Base-by-base conservation (phyloP, 2,797 vertebrate species). In the Odontamblyopus rebecca region DNA sequence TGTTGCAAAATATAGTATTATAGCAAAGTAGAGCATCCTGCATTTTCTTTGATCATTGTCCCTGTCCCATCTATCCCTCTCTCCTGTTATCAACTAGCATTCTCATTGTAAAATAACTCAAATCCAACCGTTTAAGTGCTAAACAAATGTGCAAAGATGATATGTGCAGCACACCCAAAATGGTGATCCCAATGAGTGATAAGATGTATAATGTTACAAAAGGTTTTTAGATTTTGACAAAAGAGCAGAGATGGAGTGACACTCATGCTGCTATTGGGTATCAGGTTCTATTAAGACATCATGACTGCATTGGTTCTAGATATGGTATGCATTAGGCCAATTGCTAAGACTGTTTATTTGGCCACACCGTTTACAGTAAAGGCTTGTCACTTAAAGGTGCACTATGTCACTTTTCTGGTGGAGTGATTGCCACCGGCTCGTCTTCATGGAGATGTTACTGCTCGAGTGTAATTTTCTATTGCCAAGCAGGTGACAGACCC, bases 181-280 rank as follows among this genome's bases (percentile, higher is more conserved):
- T 6, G 13, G 51, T 3, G 51, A 68, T 68, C 12, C 4, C 38
- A 1, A 9, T 15, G 19, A 56, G 11, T 4, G 66, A 68, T 56
- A 13, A 68, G 51, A n/a, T n/a, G 38, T 76, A 18, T 35, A 32
- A 26, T 72, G 29, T 50, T 35, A 27, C 61, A 1, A 71, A n/a
- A 63, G 4, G 27, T 62, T 61, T 59, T 60, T 13, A 29, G 27
- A 16, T 27, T 15, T 30, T 30, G 26, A 60, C 57, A 60, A 60
- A 60, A 60, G 57, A 6, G 2, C 6, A 30, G 57, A 60, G 4
- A 5, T 15, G 57, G 5, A 29, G 13, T 5, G 27, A 30, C 27
- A 26, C 56, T 29, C 23, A 26, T 6, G 2, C 57, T 60, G 57
- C 12, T 60, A 6, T 60, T 15, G 4, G 57, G 26, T 26, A 29